Conservation (phyloP, 2,888 invertebrate species). For the Agelastica alni region DNA sequence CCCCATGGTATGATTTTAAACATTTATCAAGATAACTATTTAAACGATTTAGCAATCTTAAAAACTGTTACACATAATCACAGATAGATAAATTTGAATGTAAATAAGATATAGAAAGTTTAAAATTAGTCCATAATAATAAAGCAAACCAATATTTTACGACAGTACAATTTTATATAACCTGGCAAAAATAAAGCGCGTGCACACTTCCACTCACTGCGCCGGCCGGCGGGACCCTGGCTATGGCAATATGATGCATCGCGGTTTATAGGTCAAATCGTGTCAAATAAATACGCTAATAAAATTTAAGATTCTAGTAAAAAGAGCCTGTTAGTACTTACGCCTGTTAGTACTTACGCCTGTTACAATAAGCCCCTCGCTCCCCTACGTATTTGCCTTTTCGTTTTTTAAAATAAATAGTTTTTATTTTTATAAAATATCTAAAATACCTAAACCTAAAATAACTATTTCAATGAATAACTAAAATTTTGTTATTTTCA, state of each 20-base stretch:
- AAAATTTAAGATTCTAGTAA: not conserved
- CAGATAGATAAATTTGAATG: not conserved
- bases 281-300: not conserved
- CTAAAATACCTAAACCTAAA: too few relatives aligned
- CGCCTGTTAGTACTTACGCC: too few relatives aligned
- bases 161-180: not conserved
- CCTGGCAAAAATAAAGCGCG: not conserved
- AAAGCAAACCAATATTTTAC: not conserved
- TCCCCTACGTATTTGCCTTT: too few relatives aligned
- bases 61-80: not conserved
- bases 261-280: not conserved
- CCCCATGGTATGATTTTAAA: too few relatives aligned
- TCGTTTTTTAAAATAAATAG: too few relatives aligned
- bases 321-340: slow-evolving; percentile 7
- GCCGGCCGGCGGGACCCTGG: too few relatives aligned
- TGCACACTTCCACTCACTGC: too few relatives aligned
- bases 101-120: not conserved
- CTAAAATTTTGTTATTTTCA: too few relatives aligned
- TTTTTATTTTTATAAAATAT: too few relatives aligned
- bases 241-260: too few relatives aligned
- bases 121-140: not conserved
- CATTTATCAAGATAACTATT: not conserved
- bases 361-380: too few relatives aligned
- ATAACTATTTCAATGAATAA: too few relatives aligned
- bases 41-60: not conserved